Evolutionary conservation across 1,140 invertebrate species (phyloP), one percentile per base, ranked within the genome.

Genomic region (Latrodectus geometricus): DNA sequence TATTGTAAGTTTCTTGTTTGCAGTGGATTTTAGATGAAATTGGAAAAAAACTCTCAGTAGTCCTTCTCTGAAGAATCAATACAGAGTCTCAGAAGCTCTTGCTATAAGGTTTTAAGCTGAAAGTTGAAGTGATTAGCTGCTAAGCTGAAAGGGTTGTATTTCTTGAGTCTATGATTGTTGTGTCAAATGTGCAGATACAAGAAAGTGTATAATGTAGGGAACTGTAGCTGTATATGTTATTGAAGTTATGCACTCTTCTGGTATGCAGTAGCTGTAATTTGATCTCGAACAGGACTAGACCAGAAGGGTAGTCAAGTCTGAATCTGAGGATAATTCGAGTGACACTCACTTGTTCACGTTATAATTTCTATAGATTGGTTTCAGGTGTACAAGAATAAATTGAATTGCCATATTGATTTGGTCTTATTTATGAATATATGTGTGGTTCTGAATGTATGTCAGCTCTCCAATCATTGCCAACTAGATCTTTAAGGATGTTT

Each of bases 31-130:
- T 7, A 74, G 35, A 74, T 74, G 4, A 50, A 74, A 74, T 8
- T 74, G 72, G 72, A 54, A 74, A 23, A 8, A n/a, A 54, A 74
- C 23, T 74, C 4, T 74, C n/a, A 4, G 35, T n/a, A 74, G 2
- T 35, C 48, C 72, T 23, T 74, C 72, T 48, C 72, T 48, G 72
- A 74, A 12, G n/a, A 23, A 54, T 74, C 23, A 74, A 74, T 74
- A 54, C 1, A 74, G n/a, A 4, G 4, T 74, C 23, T 74, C 21
- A 74, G 35, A 50, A 12, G n/a, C n/a, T n/a, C n/a, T n/a, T n/a
- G n/a, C n/a, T n/a, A 74, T 9, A 49, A 74, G 72, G 12, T 74
- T 74, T 23, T 35, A 74, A 1, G 21, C 72, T 11, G 11, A 23
- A 74, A 12, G 49, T 9, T 15, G 21, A 7, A 7, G 4, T 69